These are phyloP conservation scores for Cromileptes altivelis DNA, from an alignment of 2,113 vertebrate genomes.

Conservation along the genomic window DNA sequence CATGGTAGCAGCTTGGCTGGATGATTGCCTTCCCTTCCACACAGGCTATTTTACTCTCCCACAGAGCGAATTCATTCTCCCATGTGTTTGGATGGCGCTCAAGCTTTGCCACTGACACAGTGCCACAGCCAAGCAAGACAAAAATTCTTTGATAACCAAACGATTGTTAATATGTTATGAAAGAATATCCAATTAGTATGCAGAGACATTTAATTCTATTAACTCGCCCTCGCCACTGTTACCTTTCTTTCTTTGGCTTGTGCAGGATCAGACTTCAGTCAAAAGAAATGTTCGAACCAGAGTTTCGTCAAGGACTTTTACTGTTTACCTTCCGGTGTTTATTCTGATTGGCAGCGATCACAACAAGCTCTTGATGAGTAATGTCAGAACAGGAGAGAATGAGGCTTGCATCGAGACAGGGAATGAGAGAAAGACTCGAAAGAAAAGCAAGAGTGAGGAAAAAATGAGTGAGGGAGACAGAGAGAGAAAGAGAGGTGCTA, in stretches of 20 bases:
- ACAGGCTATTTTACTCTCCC: conserved; percentile 70
- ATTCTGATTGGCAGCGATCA: conserved; percentile 31
- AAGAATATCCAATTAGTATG: conserved; percentile 53
- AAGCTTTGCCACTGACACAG: conserved; percentile 45
- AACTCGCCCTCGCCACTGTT: background rate
- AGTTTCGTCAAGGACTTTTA: conserved; percentile 27
- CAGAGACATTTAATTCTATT: conserved; percentile 15
- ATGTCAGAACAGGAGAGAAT: conserved; percentile 41
- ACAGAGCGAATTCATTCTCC: conserved; percentile 72
- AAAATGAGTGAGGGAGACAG: conserved; percentile 44
- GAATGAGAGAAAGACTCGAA: conserved; percentile 31
- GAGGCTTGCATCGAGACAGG: conserved; percentile 14
- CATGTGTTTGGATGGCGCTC: conserved; percentile 73
- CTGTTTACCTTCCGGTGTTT: conserved; percentile 25
- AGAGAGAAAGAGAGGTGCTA: conserved; percentile 68
- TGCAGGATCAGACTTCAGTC: too few species aligned
- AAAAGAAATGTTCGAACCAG: background rate
- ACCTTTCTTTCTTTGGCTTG: background rate
- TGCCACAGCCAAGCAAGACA: conserved; percentile 50
- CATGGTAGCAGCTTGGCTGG: conserved; percentile 76
- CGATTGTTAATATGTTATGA: conserved; percentile 46
- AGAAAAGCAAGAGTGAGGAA: conserved; percentile 52
- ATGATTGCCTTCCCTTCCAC: conserved; percentile 65
- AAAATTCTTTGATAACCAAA: conserved; percentile 39
- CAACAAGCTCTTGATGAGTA: conserved; percentile 31